Evolutionary conservation across 2,888 invertebrate genomes (phyloP).

Genomic region (Selenia dentaria): DNA sequence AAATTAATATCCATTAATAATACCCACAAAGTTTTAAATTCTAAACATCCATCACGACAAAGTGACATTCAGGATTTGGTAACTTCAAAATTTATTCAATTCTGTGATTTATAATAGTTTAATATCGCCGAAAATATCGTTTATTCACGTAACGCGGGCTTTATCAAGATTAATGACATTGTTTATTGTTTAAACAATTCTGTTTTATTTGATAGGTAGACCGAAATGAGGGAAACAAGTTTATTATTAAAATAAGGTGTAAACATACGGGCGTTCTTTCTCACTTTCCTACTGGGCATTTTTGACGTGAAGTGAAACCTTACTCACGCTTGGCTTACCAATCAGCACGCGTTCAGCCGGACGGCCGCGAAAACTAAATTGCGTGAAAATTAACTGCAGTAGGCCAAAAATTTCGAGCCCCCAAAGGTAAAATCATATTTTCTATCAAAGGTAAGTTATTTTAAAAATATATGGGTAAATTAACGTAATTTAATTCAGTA

Average conservation of each 20-base stretch:
- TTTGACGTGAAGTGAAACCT: too few relatives aligned
- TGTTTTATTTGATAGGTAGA: slow-evolving; percentile 26
- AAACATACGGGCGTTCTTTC: slow-evolving; percentile 20
- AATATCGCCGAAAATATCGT: slow-evolving; percentile 16
- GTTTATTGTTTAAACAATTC: slow-evolving; percentile 31
- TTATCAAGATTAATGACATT: slow-evolving; percentile 35
- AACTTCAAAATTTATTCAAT: slow-evolving; percentile 1
- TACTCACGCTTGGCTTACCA: too few relatives aligned
- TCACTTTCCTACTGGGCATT: too few relatives aligned
- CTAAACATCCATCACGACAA: slow-evolving; percentile 13
- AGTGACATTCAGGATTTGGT: slow-evolving; percentile 10
- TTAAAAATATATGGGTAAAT: too few relatives aligned
- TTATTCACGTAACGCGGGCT: slow-evolving; percentile 31
- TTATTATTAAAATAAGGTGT: slow-evolving; percentile 29
- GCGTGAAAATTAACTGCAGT: too few relatives aligned
- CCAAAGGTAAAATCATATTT: too few relatives aligned
- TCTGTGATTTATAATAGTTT: background rate
- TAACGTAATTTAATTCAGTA: too few relatives aligned
- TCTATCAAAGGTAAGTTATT: too few relatives aligned
- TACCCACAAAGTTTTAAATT: background rate
- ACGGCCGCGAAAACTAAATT: too few relatives aligned
- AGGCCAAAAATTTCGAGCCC: too few relatives aligned
- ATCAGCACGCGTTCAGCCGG: too few relatives aligned
- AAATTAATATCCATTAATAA: background rate
- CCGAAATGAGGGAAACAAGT: slow-evolving; percentile 22